Conservation (phyloP, 2,113 vertebrate species). For the Aptenodytes patagonicus region DNA sequence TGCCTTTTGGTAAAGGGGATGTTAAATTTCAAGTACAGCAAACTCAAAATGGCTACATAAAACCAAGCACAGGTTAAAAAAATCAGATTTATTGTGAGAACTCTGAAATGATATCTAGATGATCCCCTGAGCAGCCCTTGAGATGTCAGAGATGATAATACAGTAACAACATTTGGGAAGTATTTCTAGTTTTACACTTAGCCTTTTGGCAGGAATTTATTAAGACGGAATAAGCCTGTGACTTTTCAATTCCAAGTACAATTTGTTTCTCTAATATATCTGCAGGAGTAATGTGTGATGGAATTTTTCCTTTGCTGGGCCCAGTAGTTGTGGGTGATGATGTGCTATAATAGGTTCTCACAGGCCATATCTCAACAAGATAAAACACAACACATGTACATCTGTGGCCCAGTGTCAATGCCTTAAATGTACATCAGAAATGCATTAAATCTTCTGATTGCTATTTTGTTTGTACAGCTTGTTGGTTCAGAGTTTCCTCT, state of each 20-base stretch:
- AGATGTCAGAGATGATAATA: conserved; percentile 94
- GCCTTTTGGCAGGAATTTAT: conserved; percentile 97
- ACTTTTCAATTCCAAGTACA: conserved; percentile 99
- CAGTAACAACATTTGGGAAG: conserved; percentile 89
- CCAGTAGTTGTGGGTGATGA: conserved; percentile 80
- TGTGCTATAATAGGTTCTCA: conserved; percentile 96
- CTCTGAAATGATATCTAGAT: conserved; percentile 56
- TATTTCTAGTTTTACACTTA: conserved; percentile 90
- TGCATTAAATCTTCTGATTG: conserved; percentile 97
- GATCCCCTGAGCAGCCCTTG: conserved; percentile 64
- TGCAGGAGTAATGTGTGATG: conserved; percentile 90
- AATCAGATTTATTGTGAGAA: conserved; percentile 58
- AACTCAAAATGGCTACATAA: conserved; percentile 47
- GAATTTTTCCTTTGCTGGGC: conserved; percentile 87
- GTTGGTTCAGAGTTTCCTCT: conserved; percentile 86
- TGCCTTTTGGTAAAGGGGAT: conserved; percentile 9
- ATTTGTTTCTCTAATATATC: conserved; percentile 99
- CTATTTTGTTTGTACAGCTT: conserved; percentile 90
- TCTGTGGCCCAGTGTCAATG: conserved; percentile 95
- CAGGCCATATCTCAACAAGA: conserved; percentile 95
- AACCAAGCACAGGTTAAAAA: conserved; percentile 31
- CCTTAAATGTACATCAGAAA: conserved; percentile 98
- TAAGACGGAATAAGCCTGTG: conserved; percentile 97
- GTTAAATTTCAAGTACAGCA: conserved; percentile 21
- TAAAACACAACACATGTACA: conserved; percentile 98